These are phyloP conservation scores for Agrypnia vestita DNA, from an alignment of 1,140 invertebrate species.

Conservation along the genomic window DNA sequence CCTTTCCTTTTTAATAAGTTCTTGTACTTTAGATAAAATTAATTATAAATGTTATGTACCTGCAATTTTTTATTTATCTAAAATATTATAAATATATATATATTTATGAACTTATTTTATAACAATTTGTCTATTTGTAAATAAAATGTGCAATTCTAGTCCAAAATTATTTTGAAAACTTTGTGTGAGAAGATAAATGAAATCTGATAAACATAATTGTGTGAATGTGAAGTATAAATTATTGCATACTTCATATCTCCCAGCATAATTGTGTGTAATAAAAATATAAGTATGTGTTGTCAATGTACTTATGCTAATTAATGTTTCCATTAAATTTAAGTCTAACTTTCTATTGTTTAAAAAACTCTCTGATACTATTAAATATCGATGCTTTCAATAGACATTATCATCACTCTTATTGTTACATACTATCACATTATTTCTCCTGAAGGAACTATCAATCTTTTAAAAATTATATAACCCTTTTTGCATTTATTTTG, in stretches of 20 bases:
- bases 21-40: slow-evolving; percentile 30
- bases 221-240: not conserved
- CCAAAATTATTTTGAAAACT: slow-evolving; percentile 35
- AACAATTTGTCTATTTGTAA: slow-evolving; percentile 18
- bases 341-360: not conserved
- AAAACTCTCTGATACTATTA: not conserved
- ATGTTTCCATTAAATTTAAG: slow-evolving; percentile 31
- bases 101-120: slow-evolving; percentile 32
- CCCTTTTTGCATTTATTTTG: too few species aligned
- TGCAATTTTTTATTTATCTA: slow-evolving; percentile 41
- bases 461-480: too few species aligned
- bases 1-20: slow-evolving; percentile 3
- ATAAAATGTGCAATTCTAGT: slow-evolving; percentile 46
- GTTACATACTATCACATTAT: too few species aligned
- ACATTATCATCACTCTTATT: too few species aligned
- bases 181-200: not conserved
- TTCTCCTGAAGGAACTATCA: too few species aligned
- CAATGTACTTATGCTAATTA: slow-evolving; percentile 1
- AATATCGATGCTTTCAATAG: too few species aligned
- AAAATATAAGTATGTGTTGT: slow-evolving; percentile 27
- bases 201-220: not conserved
- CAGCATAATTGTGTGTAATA: not conserved
- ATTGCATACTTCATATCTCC: not conserved
- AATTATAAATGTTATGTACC: slow-evolving; percentile 41
- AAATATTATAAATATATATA: slow-evolving; percentile 30